These are phyloP conservation scores for Acanthosepion lycidas DNA, from an alignment of 2,888 invertebrate species.

Conservation along the genomic window DNA sequence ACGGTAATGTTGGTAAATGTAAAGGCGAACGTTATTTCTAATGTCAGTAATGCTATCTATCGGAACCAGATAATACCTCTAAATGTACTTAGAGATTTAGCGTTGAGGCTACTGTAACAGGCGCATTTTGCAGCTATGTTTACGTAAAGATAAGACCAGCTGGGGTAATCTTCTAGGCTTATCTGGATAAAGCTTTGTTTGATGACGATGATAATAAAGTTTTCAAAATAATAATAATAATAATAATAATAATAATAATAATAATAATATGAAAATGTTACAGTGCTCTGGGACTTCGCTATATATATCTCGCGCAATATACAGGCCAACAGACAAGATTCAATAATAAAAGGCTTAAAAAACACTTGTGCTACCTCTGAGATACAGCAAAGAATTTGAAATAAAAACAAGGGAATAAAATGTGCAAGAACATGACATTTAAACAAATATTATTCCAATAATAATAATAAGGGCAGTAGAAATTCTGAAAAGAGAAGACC, in stretches of 20 bases:
- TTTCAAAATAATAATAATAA: neutral
- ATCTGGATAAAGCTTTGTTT: neutral
- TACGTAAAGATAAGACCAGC: conserved; percentile 20
- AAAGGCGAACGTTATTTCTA: neutral
- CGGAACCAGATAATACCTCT: conserved; percentile 22
- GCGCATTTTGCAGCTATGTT: conserved; percentile 33
- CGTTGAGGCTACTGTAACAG: neutral
- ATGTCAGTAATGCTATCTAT: conserved; percentile 8
- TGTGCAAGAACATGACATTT: no score
- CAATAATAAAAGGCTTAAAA: no score
- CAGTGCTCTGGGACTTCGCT: no score
- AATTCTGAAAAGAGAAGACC: no score
- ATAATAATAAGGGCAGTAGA: no score
- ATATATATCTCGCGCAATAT: no score
- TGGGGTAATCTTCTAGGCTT: neutral
- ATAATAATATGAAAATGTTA: no score
- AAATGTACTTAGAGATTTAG: conserved; percentile 23
- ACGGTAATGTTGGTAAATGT: neutral
- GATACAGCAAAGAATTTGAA: no score
- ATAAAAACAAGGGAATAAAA: no score
- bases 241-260: neutral
- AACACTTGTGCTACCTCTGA: no score
- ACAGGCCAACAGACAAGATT: no score
- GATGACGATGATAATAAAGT: neutral
- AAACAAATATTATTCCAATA: no score